These are phyloP conservation scores for Spizaetus ornatus DNA, from an alignment of 2,113 vertebrate species.

Conservation along the genomic window DNA sequence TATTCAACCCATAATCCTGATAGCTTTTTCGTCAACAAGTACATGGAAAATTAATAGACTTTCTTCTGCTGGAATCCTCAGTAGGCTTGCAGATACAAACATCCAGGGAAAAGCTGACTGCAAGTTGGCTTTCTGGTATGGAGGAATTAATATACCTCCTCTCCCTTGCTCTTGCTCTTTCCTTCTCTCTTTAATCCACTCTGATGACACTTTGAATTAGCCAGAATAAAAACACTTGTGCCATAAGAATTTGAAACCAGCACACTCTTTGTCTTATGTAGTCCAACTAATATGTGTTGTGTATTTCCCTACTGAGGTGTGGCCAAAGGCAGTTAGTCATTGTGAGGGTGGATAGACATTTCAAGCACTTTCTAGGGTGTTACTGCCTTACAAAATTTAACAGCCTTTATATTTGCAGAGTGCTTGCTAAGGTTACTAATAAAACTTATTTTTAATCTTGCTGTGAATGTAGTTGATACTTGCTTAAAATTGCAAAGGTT, in stretches of 20 bases:
- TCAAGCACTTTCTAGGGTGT: background rate
- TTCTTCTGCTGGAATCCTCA: slow-evolving; percentile 79
- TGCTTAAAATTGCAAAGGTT: background rate
- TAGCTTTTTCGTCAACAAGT: slow-evolving; percentile 88
- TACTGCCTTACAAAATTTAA: slow-evolving; percentile 7
- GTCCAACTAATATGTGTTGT: background rate
- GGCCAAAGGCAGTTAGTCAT: background rate
- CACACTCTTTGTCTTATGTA: background rate
- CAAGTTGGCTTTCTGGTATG: slow-evolving; percentile 67
- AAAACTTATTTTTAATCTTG: background rate
- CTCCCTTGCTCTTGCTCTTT: slow-evolving; percentile 38
- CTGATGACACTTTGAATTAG: slow-evolving; percentile 68
- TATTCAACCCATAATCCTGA: slow-evolving; percentile 87
- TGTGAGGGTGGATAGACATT: background rate
- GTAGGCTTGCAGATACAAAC: slow-evolving; percentile 70
- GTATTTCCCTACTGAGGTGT: background rate
- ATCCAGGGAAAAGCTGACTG: slow-evolving; percentile 71
- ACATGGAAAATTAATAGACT: slow-evolving; percentile 90
- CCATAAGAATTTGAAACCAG: background rate
- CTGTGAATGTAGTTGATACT: background rate
- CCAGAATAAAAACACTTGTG: slow-evolving; percentile 14
- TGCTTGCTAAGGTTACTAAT: background rate
- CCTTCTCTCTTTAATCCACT: slow-evolving; percentile 50
- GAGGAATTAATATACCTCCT: slow-evolving; percentile 75
- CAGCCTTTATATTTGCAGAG: background rate